These are phyloP conservation scores for Lampris incognitus DNA, from an alignment of 2,113 vertebrate genomes.

Conservation along the genomic window DNA sequence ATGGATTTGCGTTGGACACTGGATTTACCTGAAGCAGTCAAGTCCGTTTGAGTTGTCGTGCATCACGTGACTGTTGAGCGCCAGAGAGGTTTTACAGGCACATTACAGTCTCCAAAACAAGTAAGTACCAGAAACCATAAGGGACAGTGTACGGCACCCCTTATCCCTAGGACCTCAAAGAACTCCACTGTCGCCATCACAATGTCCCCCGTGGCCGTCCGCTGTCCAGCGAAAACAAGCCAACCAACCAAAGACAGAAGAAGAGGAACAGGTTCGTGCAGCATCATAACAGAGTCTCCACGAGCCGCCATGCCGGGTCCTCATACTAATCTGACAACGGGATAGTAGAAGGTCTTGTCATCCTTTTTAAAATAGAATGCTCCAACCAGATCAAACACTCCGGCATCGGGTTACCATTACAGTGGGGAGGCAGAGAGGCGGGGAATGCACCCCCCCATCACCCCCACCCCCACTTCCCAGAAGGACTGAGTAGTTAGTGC, in stretches of 20 bases:
- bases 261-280: not conserved
- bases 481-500: not conserved
- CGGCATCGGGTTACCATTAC: conserved; percentile 64
- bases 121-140: too few relatives aligned
- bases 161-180: too few relatives aligned
- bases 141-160: too few relatives aligned
- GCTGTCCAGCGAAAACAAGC: too few relatives aligned
- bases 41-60: not conserved
- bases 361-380: conserved; percentile 71
- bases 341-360: conserved; percentile 66
- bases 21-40: not conserved
- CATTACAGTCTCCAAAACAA: too few relatives aligned
- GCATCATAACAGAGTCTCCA: conserved; percentile 16
- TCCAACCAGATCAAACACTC: conserved; percentile 70
- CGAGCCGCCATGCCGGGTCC: conserved; percentile 33
- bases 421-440: conserved; percentile 59
- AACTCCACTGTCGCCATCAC: too few relatives aligned
- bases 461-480: conserved; percentile 15
- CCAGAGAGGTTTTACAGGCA: too few relatives aligned
- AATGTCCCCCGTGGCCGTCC: too few relatives aligned
- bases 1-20: not conserved
- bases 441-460: conserved; percentile 39
- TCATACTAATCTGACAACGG: conserved; percentile 49
- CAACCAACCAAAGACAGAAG: not conserved
- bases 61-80: too few relatives aligned